Conservation (phyloP, 2,888 invertebrate genomes). For the Parnassius smintheus region DNA sequence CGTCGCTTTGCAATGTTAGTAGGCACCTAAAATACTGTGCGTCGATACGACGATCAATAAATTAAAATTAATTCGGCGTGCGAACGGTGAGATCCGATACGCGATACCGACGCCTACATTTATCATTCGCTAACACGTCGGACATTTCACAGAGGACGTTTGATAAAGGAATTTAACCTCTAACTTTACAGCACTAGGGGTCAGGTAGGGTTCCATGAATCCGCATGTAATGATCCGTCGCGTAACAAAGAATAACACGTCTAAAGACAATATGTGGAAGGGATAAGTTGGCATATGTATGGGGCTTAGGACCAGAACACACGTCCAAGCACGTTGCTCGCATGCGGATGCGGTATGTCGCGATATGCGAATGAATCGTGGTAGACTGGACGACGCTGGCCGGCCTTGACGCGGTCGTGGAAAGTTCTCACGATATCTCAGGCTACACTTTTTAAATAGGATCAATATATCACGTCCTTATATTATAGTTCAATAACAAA, state of each 20-base stretch:
- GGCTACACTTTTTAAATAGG: constrained; percentile 10
- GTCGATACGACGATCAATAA: constrained; percentile 79
- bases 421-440: constrained; percentile 59
- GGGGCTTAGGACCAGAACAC: constrained; percentile 40
- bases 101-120: constrained; percentile 80
- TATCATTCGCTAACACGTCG: constrained; percentile 81
- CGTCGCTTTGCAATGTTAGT: constrained; percentile 56
- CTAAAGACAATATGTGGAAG: constrained; percentile 70
- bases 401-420: constrained; percentile 57
- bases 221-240: constrained; percentile 65
- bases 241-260: constrained; percentile 73
- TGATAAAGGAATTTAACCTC: constrained; percentile 60
- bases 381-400: constrained; percentile 72
- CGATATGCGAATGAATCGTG: constrained; percentile 59
- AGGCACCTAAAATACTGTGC: constrained; percentile 76
- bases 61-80: constrained; percentile 82
- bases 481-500: constrained; percentile 4
- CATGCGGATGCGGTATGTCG: constrained; percentile 67
- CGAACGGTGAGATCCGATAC: constrained; percentile 80
- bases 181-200: constrained; percentile 57
- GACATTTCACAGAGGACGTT: constrained; percentile 71
- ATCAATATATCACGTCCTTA: constrained; percentile 18
- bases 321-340: constrained; percentile 56
- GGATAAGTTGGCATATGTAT: constrained; percentile 65
- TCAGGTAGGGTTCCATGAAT: constrained; percentile 51